Conservation (phyloP, 1,140 invertebrate genomes). For the Polypedilum pembai region DNA sequence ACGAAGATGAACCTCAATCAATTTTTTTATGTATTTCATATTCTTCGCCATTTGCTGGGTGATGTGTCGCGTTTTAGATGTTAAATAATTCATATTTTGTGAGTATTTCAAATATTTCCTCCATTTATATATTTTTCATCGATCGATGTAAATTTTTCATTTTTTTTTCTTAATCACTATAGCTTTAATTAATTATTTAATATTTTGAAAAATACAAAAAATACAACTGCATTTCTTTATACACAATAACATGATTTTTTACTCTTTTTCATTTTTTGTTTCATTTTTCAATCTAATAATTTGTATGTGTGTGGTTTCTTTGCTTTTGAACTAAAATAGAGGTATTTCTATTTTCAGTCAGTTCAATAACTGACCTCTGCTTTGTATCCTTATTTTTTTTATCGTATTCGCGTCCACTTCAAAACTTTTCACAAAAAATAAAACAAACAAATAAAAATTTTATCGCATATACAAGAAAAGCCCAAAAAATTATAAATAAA, state of each 20-base stretch:
- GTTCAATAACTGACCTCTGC: conserved; percentile 6
- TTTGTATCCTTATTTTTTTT: conserved; percentile 1
- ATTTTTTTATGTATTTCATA: no score
- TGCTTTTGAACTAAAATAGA: conserved; percentile 43
- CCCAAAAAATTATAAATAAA: no score
- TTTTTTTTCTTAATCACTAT: neutral
- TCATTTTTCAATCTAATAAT: conserved; percentile 2
- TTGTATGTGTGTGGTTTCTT: conserved; percentile 24
- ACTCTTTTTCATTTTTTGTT: neutral
- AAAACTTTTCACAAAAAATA: no score
- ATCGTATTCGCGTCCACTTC: neutral
- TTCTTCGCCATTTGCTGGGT: neutral
- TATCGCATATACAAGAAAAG: no score
- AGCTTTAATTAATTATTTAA: neutral
- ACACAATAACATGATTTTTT: conserved; percentile 10
- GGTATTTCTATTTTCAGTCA: conserved; percentile 45
- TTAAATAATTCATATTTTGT: neutral
- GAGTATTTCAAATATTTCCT: neutral
- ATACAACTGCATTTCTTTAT: conserved; percentile 12
- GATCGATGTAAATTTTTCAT: neutral
- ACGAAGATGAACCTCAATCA: neutral
- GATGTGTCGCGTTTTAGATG: neutral
- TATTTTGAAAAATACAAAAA: conserved; percentile 19
- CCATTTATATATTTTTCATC: conserved; percentile 2
- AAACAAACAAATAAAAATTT: no score